Evolutionary conservation across 2,113 vertebrate genomes (phyloP), one percentile per base, ranked within the genome.

Genomic region (Python bivittatus): DNA sequence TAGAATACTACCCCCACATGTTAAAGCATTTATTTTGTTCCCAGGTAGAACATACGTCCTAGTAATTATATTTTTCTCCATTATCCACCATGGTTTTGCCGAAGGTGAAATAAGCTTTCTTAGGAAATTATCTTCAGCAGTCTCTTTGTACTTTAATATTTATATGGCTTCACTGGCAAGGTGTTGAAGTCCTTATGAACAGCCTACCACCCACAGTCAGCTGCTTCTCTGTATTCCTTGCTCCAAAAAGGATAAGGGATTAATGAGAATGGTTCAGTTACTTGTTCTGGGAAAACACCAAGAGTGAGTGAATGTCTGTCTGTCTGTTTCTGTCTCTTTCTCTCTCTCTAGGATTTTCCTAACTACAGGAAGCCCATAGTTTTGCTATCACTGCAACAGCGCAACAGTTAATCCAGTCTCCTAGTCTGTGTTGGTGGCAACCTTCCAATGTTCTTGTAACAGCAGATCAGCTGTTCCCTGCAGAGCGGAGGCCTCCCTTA

Each of bases 401-500:
- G 48, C 1, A 89, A 90, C 57, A 58, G 20, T 56, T 90, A 4
- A 20, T 8, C 56, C 58, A 84, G 57, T 79, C 56, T 20, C 56
- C n/a, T 88, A 38, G 27, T 86, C 58, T 57, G 0, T 0, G 90
- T 68, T 54, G 22, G 25, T 0, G 1, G 91, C 90, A 89, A 33
- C 38, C 2, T 22, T 90, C 94, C 93, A 91, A n/a, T 44, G 91
- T 93, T 92, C 91, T 93, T 93, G 90, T 85, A 92, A 93, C 64
- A 88, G 0, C 0, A 48, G 72, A 79, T 86, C n/a, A 86, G 54
- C 64, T 93, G 58, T 89, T 90, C 79, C 54, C 56, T 87, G 89
- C 57, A 83, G 72, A 92, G 58, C 25, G 33, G 64, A 12, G 93
- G 87, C 90, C 61, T 92, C 84, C 92, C 90, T 25, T 85, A 23